Base-by-base conservation (phyloP, 1,140 invertebrate species). In the Sycophaga agraensis region DNA sequence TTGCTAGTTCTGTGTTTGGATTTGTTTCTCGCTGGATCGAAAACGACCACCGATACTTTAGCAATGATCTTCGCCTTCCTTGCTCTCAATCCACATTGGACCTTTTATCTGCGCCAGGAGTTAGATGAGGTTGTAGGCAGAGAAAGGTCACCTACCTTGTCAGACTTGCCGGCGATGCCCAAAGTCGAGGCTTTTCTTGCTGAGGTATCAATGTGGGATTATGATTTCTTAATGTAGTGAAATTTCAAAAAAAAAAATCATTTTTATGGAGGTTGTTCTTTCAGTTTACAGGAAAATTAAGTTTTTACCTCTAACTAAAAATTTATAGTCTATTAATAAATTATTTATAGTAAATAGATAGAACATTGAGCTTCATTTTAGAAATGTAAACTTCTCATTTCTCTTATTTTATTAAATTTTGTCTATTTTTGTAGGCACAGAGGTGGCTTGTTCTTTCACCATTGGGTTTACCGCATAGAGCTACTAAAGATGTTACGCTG, bases 21-120 rank as follows among this genome's bases (percentile, higher is more conserved):
- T 70, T 77, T 91, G 39, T 85, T 91, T 31, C 81, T 89, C 71
- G 89, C 88, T 51, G 89, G 89, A 6, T 82, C 86, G 4, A 88
- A 90, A 69, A 89, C 89, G 0, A 89, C 88, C 0, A 85, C 82
- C 45, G 89, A 87, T 64, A 86, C 87, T 0, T 71, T 88, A 6
- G 80, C 82, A 0, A 87, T 84, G 67, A 78, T 84, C 16, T 75
- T 92, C 21, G 79, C 89, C 0, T 84, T 87, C 63, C 74, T 93
- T 22, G 83, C 88, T 0, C 72, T 84, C 40, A 74, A 92, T 76
- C 84, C 85, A 7, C 77, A 89, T 8, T 81, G 92, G 35, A 86
- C 91, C 68, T 74, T 77, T 39, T 80, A 82, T 54, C 73, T 93
- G 1, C 86, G 89, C 50, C 62, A 82, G 8, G 90, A 94, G 74